These are phyloP conservation scores for Montipora efflorescens DNA, from an alignment of 64 coral and sea anemone species.

Conservation along the genomic window DNA sequence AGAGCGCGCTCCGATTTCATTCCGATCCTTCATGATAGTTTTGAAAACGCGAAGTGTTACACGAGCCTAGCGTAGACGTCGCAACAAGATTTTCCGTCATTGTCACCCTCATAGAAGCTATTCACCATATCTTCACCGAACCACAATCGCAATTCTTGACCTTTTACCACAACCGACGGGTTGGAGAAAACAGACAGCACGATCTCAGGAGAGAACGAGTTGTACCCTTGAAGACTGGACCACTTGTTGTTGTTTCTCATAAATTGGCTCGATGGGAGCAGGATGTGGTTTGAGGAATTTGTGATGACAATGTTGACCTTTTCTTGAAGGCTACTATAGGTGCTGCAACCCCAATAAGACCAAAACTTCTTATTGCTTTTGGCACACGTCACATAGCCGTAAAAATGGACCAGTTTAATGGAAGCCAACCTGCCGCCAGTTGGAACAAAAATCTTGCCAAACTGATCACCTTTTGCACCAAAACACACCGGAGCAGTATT, in stretches of 20 bases:
- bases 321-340: neutral
- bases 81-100: neutral
- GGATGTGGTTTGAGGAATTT: neutral
- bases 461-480: neutral
- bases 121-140: neutral
- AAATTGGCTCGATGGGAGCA: neutral
- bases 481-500: neutral
- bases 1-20: no score
- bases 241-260: neutral
- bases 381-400: neutral
- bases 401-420: slow-evolving; percentile 19
- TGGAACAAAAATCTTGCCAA: neutral
- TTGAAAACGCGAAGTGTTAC: no score
- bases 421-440: neutral
- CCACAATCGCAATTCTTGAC: neutral
- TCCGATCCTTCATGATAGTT: no score
- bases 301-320: neutral
- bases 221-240: neutral
- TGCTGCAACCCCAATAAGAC: neutral
- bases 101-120: neutral
- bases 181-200: neutral
- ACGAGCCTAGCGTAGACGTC: neutral
- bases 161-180: neutral
- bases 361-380: neutral
- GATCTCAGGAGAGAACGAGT: neutral